phyloP scores from a whole-genome alignment of 2,888 invertebrate species.

The Subacronicta megacephala region DNA sequence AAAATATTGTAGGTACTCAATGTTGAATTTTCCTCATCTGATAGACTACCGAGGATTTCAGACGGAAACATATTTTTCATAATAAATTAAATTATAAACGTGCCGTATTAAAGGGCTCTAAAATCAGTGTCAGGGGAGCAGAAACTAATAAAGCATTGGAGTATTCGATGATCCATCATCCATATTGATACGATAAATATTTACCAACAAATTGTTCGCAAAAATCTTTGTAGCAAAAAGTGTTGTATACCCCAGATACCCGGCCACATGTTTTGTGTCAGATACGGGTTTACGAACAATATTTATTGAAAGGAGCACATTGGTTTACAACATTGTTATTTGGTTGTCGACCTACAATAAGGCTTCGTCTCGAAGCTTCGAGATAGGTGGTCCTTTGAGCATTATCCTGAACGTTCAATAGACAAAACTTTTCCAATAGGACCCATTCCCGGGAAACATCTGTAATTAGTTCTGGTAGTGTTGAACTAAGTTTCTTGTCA shows the following conservation, averaged over 20 bases:
- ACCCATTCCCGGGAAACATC: background rate
- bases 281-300: constrained; percentile 16
- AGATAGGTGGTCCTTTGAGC: constrained; percentile 19
- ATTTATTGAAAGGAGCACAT: constrained; percentile 35
- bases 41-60: constrained; percentile 15
- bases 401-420: constrained; percentile 20
- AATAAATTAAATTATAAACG: constrained; percentile 4
- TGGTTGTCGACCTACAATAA: constrained; percentile 22
- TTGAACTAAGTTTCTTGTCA: constrained; percentile 6
- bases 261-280: constrained; percentile 47
- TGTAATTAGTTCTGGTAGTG: constrained; percentile 30
- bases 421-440: constrained; percentile 24
- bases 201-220: constrained; percentile 30
- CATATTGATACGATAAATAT: constrained; percentile 43
- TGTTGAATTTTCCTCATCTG: constrained; percentile 18
- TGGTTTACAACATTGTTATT: constrained; percentile 40
- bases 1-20: constrained; percentile 9
- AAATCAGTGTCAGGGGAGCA: constrained; percentile 14
- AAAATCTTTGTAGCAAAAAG: constrained; percentile 36
- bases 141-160: constrained; percentile 16
- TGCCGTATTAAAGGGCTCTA: background rate
- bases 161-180: constrained; percentile 32
- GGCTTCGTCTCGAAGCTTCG: constrained; percentile 9
- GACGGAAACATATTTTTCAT: constrained; percentile 8
- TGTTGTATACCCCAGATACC: constrained; percentile 42